Conservation (phyloP, 2,113 vertebrate genomes). For the Lontra canadensis region DNA sequence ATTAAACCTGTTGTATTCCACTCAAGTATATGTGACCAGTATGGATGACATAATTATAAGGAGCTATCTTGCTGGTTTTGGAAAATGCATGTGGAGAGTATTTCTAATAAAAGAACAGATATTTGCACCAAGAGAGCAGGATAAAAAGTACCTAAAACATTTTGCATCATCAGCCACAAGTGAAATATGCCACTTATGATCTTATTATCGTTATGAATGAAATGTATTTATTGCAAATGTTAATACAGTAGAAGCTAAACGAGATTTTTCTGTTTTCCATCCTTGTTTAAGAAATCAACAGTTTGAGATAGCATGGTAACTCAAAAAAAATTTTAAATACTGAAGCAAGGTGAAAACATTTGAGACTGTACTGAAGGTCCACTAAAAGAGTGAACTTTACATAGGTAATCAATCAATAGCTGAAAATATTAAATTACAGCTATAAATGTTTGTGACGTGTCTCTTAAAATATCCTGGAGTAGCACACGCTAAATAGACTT, state of each 20-base stretch:
- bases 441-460: background rate
- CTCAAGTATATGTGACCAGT: background rate
- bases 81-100: constrained; percentile 20
- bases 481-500: background rate
- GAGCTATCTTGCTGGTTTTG: background rate
- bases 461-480: background rate
- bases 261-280: background rate
- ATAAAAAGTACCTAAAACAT: background rate
- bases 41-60: constrained; percentile 21
- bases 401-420: background rate
- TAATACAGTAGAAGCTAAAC: background rate
- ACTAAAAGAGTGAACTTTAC: background rate
- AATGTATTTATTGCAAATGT: background rate
- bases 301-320: background rate
- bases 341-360: constrained; percentile 15
- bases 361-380: background rate
- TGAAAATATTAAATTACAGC: constrained; percentile 22
- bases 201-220: background rate
- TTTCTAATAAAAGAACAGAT: constrained; percentile 31
- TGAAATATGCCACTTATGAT: background rate
- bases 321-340: background rate
- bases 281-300: constrained; percentile 2
- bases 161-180: background rate
- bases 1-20: background rate
- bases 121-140: background rate